phyloP scores from a whole-genome alignment of 2,113 vertebrate genomes.

The Rattus rattus region DNA sequence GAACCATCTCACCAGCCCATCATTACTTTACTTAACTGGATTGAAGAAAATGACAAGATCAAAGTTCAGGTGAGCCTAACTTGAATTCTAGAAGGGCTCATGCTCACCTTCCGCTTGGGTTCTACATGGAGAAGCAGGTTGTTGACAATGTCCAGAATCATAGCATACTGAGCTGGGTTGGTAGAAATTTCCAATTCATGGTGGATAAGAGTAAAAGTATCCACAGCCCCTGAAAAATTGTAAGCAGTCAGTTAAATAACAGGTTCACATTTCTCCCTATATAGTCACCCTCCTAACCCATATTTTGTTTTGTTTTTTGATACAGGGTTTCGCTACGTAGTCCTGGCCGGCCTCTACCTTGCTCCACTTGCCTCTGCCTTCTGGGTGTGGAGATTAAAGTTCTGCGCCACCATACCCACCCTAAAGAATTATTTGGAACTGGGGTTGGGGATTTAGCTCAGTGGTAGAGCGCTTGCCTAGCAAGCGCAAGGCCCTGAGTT shows the following conservation, averaged over 20 bases:
- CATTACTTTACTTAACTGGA: not conserved
- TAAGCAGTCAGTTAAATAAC: slow-evolving; percentile 58
- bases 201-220: slow-evolving; percentile 99
- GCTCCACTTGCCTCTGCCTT: not conserved
- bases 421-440: not conserved
- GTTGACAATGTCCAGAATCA: slow-evolving; percentile 99
- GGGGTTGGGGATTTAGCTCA: too few species aligned
- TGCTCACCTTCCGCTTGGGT: slow-evolving; percentile 94
- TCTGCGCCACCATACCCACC: not conserved
- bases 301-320: not conserved
- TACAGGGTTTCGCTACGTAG: not conserved
- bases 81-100: not conserved
- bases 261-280: slow-evolving; percentile 47
- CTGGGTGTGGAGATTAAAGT: not conserved
- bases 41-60: not conserved
- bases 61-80: not conserved
- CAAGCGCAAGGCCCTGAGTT: too few species aligned
- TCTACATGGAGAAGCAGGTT: slow-evolving; percentile 97
- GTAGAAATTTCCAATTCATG: slow-evolving; percentile 98
- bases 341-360: too few species aligned
- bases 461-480: too few species aligned
- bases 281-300: slow-evolving; percentile 4
- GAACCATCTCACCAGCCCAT: not conserved
- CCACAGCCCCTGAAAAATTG: slow-evolving; percentile 92
- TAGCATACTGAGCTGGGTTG: slow-evolving; percentile 98